phyloP scores from a whole-genome alignment of 2,888 invertebrate species.

The Hydraecia micacea region DNA sequence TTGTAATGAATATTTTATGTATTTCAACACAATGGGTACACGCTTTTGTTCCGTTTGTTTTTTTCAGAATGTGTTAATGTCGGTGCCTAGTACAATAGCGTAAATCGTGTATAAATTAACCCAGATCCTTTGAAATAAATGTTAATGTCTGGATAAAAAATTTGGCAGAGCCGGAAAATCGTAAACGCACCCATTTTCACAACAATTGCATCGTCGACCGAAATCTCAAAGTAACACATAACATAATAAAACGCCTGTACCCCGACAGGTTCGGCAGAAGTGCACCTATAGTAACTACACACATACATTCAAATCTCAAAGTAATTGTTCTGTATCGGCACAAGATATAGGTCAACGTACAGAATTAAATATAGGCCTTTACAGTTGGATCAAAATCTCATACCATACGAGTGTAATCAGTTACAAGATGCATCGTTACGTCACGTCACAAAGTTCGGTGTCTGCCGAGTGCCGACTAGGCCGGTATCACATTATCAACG shows the following conservation, averaged over 20 bases:
- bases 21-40: slow-evolving; percentile 38
- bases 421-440: slow-evolving; percentile 39
- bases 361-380: slow-evolving; percentile 31
- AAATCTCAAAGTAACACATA: slow-evolving; percentile 1
- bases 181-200: slow-evolving; percentile 7
- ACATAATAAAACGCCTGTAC: no score
- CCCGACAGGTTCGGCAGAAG: not conserved
- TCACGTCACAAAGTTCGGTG: slow-evolving; percentile 46
- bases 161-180: slow-evolving; percentile 4
- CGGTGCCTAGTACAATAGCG: slow-evolving; percentile 32
- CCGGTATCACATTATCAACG: slow-evolving; percentile 51
- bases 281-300: not conserved
- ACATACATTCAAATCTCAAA: not conserved
- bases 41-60: slow-evolving; percentile 34
- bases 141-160: slow-evolving; percentile 5
- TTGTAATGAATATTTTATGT: slow-evolving; percentile 53
- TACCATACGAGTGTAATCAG: slow-evolving; percentile 46
- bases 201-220: not conserved
- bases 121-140: slow-evolving; percentile 29
- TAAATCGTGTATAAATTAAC: slow-evolving; percentile 40
- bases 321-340: not conserved
- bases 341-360: slow-evolving; percentile 9
- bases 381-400: slow-evolving; percentile 49
- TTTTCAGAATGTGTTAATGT: slow-evolving; percentile 29
- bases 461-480: slow-evolving; percentile 45